Conservation (phyloP, 2,888 invertebrate genomes). For the Lacanobia oleracea region DNA sequence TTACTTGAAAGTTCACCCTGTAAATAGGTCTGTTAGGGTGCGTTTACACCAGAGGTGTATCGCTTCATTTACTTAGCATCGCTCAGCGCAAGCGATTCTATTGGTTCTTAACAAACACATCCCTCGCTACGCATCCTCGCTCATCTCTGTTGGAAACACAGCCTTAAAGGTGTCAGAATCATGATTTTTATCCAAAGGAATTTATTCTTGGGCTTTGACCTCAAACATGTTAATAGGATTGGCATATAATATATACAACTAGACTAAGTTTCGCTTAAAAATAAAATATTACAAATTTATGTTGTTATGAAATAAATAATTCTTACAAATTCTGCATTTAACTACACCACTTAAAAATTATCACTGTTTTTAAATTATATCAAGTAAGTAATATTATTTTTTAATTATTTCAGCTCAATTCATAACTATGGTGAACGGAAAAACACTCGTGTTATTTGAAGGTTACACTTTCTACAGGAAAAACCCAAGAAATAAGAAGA, state of each 20-base stretch:
- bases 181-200: background rate
- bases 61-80: too few relatives aligned
- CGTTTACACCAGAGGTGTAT: too few relatives aligned
- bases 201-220: background rate
- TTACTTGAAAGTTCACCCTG: background rate
- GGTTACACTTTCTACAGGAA: conserved; percentile 51
- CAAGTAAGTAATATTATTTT: background rate
- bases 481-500: conserved; percentile 33
- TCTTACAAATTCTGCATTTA: conserved; percentile 12
- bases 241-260: background rate
- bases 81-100: too few relatives aligned
- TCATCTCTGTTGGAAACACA: too few relatives aligned
- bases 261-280: background rate
- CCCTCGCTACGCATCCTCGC: too few relatives aligned
- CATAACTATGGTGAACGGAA: conserved; percentile 54
- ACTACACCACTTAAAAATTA: background rate
- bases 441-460: conserved; percentile 32
- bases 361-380: background rate
- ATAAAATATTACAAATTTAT: too few relatives aligned
- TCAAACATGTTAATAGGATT: background rate
- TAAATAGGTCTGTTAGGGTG: too few relatives aligned
- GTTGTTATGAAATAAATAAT: conserved; percentile 26
- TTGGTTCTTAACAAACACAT: too few relatives aligned
- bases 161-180: too few relatives aligned
- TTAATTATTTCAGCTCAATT: conserved; percentile 34